Percentiles rank a stretch among this genome's conserved stretches.
Evolutionary conservation across 1,140 invertebrate species (phyloP).

Genomic region (Drosophila neocordata): DNA sequence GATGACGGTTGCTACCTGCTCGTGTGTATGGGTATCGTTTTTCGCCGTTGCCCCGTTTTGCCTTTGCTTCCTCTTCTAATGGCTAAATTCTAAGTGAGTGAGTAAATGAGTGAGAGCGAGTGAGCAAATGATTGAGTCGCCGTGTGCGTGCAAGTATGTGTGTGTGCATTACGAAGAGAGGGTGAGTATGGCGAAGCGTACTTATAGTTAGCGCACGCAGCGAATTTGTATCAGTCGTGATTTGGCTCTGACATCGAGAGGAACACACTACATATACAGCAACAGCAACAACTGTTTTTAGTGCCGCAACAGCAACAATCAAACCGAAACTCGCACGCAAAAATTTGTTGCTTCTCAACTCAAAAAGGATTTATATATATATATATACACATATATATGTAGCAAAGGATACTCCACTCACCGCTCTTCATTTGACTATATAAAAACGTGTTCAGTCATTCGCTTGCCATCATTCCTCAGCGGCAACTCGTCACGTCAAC

Average conservation of each 20-base stretch:
- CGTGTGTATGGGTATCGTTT: slow-evolving; percentile 40
- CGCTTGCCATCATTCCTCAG: slow-evolving; percentile 57
- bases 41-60: slow-evolving; percentile 44
- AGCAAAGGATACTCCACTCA: slow-evolving; percentile 53
- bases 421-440: slow-evolving; percentile 29
- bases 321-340: slow-evolving; percentile 29
- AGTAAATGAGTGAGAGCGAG: slow-evolving; percentile 52
- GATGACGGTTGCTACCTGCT: slow-evolving; percentile 48
- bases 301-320: slow-evolving; percentile 45
- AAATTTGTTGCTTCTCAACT: slow-evolving; percentile 61
- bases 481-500: slow-evolving; percentile 64
- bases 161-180: slow-evolving; percentile 30
- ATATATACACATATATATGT: slow-evolving; percentile 17
- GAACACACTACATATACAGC: slow-evolving; percentile 39
- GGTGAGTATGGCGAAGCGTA: slow-evolving; percentile 70
- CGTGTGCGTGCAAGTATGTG: slow-evolving; percentile 7
- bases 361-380: slow-evolving; percentile 52
- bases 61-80: slow-evolving; percentile 27
- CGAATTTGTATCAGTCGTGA: slow-evolving; percentile 82
- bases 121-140: slow-evolving; percentile 53
- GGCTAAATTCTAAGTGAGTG: slow-evolving; percentile 9
- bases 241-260: slow-evolving; percentile 78
- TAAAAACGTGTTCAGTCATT: slow-evolving; percentile 61
- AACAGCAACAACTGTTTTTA: slow-evolving; percentile 40
- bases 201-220: slow-evolving; percentile 80